phyloP scores from a whole-genome alignment of 92 coral and sea anemone species.

The Porites lobata region DNA sequence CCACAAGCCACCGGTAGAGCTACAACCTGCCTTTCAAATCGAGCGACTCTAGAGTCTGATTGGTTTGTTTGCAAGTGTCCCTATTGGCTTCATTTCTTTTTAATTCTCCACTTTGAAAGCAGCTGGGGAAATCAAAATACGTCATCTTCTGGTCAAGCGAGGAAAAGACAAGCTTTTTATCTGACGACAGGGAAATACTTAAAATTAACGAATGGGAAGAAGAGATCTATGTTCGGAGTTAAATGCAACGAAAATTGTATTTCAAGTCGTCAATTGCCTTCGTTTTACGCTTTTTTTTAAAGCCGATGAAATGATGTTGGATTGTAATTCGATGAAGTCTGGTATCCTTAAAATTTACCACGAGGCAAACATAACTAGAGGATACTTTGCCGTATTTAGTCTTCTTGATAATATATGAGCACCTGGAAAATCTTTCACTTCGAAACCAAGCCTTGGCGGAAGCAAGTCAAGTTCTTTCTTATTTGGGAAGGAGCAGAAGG shows the following conservation, averaged over 20 bases:
- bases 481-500: neutral
- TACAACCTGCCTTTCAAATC: constrained; percentile 46
- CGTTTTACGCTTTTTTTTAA: neutral
- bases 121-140: constrained; percentile 19
- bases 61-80: constrained; percentile 5
- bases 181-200: neutral
- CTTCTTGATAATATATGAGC: neutral
- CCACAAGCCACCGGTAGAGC: constrained; percentile 53
- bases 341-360: neutral
- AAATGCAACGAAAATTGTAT: neutral
- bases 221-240: neutral
- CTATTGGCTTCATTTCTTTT: constrained; percentile 33
- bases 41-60: constrained; percentile 23
- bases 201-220: neutral
- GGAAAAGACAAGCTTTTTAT: neutral
- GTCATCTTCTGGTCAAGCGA: constrained; percentile 9
- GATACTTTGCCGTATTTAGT: neutral
- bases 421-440: neutral
- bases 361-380: neutral
- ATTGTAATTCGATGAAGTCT: neutral
- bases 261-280: neutral
- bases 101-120: constrained; percentile 49
- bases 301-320: neutral
- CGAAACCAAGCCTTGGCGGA: neutral
- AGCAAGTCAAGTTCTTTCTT: neutral